Evolutionary conservation across 2,113 vertebrate genomes (phyloP).

Genomic region (Perca schrenkii): DNA sequence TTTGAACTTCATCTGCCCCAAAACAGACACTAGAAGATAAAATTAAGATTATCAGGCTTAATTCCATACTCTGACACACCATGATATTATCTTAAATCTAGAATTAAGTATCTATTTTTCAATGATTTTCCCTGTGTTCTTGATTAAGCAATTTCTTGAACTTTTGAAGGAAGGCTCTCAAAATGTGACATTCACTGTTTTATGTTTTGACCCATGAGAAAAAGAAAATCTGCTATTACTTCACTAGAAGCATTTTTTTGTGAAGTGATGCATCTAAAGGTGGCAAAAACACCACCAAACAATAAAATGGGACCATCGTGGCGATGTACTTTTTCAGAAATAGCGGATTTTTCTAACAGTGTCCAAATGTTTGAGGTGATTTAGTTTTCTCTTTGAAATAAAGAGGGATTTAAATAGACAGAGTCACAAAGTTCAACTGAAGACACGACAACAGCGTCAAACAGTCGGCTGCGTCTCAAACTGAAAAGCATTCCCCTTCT

Average conservation of each 20-base stretch:
- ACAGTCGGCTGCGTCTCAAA: neutral
- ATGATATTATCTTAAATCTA: neutral
- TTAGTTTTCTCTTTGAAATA: neutral
- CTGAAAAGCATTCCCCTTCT: neutral
- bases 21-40: neutral
- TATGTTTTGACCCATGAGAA: neutral
- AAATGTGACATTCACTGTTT: neutral
- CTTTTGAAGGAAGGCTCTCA: neutral
- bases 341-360: neutral
- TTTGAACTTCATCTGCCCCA: neutral
- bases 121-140: neutral
- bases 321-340: neutral
- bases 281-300: neutral
- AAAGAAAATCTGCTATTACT: neutral
- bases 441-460: neutral
- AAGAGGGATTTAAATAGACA: neutral
- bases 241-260: neutral
- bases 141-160: conserved; percentile 1
- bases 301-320: neutral
- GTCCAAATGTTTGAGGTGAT: neutral
- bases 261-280: neutral
- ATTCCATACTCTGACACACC: neutral
- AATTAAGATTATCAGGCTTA: neutral
- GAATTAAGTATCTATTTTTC: neutral
- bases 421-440: neutral